Conservation (phyloP, 2,113 vertebrate species). For the Pelmatolapia mariae region DNA sequence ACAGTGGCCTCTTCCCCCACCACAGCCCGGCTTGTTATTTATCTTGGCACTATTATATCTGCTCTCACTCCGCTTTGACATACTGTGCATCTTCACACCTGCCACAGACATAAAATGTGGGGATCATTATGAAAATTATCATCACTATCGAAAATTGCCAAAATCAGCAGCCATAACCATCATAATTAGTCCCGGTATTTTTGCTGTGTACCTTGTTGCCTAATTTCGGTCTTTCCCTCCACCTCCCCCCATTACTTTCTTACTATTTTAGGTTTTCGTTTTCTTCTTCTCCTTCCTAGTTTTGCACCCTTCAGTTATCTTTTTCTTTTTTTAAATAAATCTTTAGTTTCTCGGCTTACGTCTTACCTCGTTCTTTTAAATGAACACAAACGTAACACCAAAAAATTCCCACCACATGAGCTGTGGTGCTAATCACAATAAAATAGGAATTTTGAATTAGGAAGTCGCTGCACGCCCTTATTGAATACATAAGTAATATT, state of each 20-base stretch:
- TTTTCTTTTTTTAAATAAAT: neutral
- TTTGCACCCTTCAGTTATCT: neutral
- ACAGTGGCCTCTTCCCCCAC: neutral
- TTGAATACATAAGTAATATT: constrained; percentile 5
- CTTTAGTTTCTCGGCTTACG: neutral
- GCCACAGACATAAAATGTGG: neutral
- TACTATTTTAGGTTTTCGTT: neutral
- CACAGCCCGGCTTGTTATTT: neutral
- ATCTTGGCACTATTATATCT: neutral
- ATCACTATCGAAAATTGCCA: neutral
- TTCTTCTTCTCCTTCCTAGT: neutral
- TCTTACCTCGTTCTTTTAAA: neutral
- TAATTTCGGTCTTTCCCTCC: neutral
- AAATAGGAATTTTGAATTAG: constrained; percentile 26
- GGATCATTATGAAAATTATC: neutral
- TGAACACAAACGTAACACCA: neutral
- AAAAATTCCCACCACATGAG: neutral
- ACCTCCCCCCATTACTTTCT: neutral
- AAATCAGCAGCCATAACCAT: neutral
- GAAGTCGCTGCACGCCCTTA: neutral
- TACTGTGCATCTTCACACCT: neutral
- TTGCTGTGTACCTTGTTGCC: neutral
- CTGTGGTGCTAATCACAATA: constrained; percentile 24
- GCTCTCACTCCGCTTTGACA: neutral
- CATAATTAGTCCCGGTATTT: neutral